Conservation (phyloP, 2,113 vertebrate genomes). For the Dasyurus viverrinus region DNA sequence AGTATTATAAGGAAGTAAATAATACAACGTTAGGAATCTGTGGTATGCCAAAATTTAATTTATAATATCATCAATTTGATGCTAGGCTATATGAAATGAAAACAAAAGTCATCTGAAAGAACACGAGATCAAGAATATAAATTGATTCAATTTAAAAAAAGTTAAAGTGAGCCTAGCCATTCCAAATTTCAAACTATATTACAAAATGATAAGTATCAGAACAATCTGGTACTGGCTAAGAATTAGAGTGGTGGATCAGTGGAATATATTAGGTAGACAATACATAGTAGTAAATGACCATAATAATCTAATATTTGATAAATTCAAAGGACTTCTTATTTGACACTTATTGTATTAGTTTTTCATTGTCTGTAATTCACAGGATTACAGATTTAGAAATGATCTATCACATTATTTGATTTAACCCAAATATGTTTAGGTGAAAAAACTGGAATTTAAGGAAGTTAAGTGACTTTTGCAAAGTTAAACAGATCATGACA, state of each 20-base stretch:
- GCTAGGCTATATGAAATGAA: conserved; percentile 24
- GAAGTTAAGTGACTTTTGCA: background rate
- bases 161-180: background rate
- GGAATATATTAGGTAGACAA: background rate
- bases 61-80: conserved; percentile 15
- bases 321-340: background rate
- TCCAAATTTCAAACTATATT: background rate
- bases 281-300: background rate
- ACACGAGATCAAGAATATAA: background rate
- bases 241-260: background rate
- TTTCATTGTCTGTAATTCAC: background rate
- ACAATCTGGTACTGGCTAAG: background rate
- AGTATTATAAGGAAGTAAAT: conserved; percentile 38
- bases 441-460: background rate
- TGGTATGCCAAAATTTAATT: background rate
- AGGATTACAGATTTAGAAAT: background rate
- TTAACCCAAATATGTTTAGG: background rate
- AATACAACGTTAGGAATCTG: background rate
- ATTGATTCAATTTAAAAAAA: background rate
- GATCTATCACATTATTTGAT: background rate
- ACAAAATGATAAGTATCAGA: background rate
- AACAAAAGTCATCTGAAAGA: background rate
- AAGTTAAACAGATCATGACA: background rate
- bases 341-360: background rate
- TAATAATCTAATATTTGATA: background rate